Evolutionary conservation across 2,113 vertebrate genomes (phyloP).

Genomic region (Lepisosteus oculatus): DNA sequence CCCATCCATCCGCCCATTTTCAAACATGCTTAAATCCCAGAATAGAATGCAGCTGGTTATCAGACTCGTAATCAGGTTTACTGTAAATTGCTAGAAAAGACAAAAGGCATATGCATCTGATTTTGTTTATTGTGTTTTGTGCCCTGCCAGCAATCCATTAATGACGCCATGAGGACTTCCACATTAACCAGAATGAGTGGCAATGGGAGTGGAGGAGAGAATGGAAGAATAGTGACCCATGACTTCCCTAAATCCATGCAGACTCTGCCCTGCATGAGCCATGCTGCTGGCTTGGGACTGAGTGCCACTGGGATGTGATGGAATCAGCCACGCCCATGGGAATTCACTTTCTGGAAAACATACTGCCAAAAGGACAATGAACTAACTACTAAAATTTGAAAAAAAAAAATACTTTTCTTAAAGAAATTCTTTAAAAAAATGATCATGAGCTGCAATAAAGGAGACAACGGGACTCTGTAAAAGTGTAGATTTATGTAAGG

Average conservation of each 20-base stretch:
- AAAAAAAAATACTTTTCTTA: constrained; percentile 48
- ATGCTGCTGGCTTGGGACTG: constrained; percentile 93
- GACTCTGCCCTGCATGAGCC: constrained; percentile 96
- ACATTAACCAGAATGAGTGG: constrained; percentile 86
- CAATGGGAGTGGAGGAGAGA: constrained; percentile 84
- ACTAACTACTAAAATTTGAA: constrained; percentile 38
- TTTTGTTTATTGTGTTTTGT: constrained; percentile 50
- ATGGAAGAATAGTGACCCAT: constrained; percentile 94
- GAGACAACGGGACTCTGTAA: constrained; percentile 44
- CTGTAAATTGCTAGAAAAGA: too few species aligned
- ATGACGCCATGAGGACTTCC: constrained; percentile 93
- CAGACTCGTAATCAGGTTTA: too few species aligned
- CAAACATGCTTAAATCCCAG: too few species aligned
- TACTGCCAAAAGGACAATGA: constrained; percentile 80
- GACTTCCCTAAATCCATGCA: constrained; percentile 97
- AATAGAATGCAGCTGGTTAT: too few species aligned
- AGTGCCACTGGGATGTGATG: constrained; percentile 94
- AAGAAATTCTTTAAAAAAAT: constrained; percentile 29
- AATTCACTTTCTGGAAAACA: constrained; percentile 37
- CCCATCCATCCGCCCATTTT: too few species aligned
- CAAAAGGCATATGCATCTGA: too few species aligned
- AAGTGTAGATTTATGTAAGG: constrained; percentile 47
- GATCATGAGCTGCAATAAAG: constrained; percentile 65
- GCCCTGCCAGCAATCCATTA: constrained; percentile 93
- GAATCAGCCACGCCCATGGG: constrained; percentile 62